phyloP scores from a whole-genome alignment of 2,113 vertebrate genomes.

The Gorilla gorilla region DNA sequence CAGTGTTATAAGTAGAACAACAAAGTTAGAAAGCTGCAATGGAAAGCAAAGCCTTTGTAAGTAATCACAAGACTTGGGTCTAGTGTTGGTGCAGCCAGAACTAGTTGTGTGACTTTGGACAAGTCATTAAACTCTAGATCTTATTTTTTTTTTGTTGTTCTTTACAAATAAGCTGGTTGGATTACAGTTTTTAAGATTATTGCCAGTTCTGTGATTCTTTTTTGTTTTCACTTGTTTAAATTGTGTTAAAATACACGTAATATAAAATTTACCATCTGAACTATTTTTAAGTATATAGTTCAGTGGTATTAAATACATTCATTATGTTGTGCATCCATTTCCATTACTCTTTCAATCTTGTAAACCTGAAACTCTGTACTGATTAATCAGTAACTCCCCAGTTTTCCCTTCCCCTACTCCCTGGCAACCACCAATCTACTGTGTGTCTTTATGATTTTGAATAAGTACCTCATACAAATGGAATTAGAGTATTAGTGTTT shows the following conservation, averaged over 20 bases:
- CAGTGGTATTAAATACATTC: background rate
- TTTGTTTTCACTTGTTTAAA: background rate
- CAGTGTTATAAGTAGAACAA: background rate
- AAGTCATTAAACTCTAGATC: background rate
- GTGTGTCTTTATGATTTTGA: background rate
- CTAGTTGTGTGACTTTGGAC: background rate
- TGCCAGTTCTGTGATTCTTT: background rate
- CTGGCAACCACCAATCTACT: background rate
- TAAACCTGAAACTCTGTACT: background rate
- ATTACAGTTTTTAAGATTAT: slow-evolving; percentile 22
- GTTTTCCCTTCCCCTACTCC: background rate
- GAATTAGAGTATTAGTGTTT: background rate
- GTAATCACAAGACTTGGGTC: background rate
- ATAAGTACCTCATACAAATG: background rate
- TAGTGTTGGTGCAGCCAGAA: background rate
- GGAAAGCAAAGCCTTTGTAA: background rate
- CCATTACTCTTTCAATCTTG: background rate
- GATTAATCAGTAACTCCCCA: background rate
- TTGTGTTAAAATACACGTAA: background rate
- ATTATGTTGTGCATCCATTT: background rate
- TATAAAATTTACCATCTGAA: background rate
- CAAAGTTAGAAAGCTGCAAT: background rate
- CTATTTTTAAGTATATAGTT: background rate
- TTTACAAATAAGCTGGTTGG: background rate
- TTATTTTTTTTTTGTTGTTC: background rate